phyloP scores from a whole-genome alignment of 2,113 vertebrate genomes.

The Diglossa brunneiventris region DNA sequence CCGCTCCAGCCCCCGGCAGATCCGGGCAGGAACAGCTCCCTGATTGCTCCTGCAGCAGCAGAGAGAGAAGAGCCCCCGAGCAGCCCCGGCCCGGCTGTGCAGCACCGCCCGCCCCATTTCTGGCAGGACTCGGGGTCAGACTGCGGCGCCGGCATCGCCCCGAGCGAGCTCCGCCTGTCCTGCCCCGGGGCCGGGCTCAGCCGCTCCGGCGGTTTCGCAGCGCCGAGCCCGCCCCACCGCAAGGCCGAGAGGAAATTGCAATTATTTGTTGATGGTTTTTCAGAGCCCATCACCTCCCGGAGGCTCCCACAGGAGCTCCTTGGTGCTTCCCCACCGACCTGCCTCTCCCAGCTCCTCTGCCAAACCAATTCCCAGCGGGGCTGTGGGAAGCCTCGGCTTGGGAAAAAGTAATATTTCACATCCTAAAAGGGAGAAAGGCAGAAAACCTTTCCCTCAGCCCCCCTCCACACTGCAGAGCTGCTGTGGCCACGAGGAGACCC shows the following conservation, averaged over 20 bases:
- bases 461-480: not conserved
- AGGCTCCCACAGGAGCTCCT: not conserved
- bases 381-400: not conserved
- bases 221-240: not conserved
- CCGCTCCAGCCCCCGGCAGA: accelerated
- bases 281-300: not conserved
- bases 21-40: accelerated
- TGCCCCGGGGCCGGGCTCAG: not conserved
- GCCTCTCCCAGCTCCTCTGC: not conserved
- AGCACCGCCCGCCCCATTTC: not conserved
- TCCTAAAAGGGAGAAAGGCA: not conserved
- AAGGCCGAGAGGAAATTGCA: not conserved
- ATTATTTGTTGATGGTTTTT: conserved; percentile 22
- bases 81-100: not conserved
- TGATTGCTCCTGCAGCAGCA: accelerated
- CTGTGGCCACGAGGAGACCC: not conserved
- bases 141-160: not conserved
- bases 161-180: not conserved
- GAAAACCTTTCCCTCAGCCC: not conserved
- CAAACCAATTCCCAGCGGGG: not conserved
- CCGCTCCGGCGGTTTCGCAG: not conserved
- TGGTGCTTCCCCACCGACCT: not conserved
- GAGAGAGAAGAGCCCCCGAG: not conserved
- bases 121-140: not conserved
- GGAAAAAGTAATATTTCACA: not conserved